Percentiles rank a stretch among this genome's conserved stretches.
Conservation (phyloP, 1,140 invertebrate species). For the Saxidomus purpurata region DNA sequence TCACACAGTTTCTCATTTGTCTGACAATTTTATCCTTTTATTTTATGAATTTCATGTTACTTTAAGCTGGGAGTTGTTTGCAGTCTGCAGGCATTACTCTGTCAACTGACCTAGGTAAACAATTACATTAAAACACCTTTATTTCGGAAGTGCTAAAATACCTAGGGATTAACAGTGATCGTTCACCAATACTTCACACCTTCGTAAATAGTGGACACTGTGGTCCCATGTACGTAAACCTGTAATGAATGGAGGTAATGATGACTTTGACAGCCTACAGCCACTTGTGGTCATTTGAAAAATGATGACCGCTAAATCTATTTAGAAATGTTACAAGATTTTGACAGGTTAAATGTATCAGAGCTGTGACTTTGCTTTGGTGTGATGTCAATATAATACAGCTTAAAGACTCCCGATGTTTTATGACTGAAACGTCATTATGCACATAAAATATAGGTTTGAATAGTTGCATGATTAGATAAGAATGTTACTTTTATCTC, state of each 20-base stretch:
- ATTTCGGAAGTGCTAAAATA: neutral
- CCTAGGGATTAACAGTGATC: conserved; percentile 37
- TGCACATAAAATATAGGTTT: neutral
- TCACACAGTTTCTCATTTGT: too few relatives aligned
- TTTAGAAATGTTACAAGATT: conserved; percentile 28
- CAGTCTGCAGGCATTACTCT: neutral
- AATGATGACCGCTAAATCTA: conserved; percentile 6
- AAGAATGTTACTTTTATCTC: neutral
- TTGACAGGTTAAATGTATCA: conserved; percentile 24
- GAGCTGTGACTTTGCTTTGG: neutral
- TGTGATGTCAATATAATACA: conserved; percentile 6
- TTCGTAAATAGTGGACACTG: neutral
- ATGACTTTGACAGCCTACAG: conserved; percentile 31
- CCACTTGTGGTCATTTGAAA: conserved; percentile 38
- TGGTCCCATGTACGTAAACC: neutral
- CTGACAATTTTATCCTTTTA: too few relatives aligned
- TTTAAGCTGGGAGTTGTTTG: neutral
- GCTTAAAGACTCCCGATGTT: neutral
- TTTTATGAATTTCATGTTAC: too few relatives aligned
- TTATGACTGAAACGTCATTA: conserved; percentile 14
- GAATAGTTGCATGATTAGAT: neutral
- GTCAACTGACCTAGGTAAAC: neutral
- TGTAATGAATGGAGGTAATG: conserved; percentile 17
- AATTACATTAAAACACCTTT: conserved; percentile 6
- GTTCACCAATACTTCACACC: conserved; percentile 11